These are phyloP conservation scores for Melanotaenia trifasciata DNA, from an alignment of 2,797 vertebrate species.

Conservation along the genomic window DNA sequence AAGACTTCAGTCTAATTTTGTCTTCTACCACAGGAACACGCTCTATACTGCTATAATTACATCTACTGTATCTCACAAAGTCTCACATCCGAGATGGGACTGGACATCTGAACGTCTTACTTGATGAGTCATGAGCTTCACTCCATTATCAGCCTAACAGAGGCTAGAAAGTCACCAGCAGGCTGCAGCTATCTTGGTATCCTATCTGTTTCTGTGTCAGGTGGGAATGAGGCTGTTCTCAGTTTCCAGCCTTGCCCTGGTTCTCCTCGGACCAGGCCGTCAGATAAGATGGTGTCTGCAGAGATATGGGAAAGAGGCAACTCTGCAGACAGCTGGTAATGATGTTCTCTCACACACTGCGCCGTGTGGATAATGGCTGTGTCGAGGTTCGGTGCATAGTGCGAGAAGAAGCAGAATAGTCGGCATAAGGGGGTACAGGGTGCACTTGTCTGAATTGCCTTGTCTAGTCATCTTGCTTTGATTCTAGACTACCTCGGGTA, in stretches of 20 bases:
- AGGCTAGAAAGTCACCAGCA: slow-evolving; percentile 48
- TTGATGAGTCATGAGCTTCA: slow-evolving; percentile 51
- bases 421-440: slow-evolving; percentile 44
- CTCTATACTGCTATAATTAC: slow-evolving; percentile 44
- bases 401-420: slow-evolving; percentile 63
- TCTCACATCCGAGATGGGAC: slow-evolving; percentile 36
- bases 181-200: slow-evolving; percentile 60
- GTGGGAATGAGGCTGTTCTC: slow-evolving; percentile 84
- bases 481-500: slow-evolving; percentile 52
- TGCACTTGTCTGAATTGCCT: slow-evolving; percentile 49
- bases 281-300: slow-evolving; percentile 61
- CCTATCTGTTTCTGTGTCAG: slow-evolving; percentile 78
- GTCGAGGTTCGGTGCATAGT: slow-evolving; percentile 35
- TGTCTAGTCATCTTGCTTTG: slow-evolving; percentile 68
- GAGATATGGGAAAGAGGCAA: slow-evolving; percentile 56
- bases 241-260: slow-evolving; percentile 42
- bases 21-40: neutral
- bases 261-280: slow-evolving; percentile 48
- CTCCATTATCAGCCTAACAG: slow-evolving; percentile 68
- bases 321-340: slow-evolving; percentile 75
- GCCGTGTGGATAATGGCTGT: slow-evolving; percentile 69
- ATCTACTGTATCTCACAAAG: slow-evolving; percentile 34
- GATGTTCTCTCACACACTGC: slow-evolving; percentile 74
- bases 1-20: neutral
- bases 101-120: slow-evolving; percentile 53